Percentiles rank a stretch among this genome's conserved stretches.
Conservation (phyloP, 2,113 vertebrate genomes). For the Antechinus stuartii region DNA sequence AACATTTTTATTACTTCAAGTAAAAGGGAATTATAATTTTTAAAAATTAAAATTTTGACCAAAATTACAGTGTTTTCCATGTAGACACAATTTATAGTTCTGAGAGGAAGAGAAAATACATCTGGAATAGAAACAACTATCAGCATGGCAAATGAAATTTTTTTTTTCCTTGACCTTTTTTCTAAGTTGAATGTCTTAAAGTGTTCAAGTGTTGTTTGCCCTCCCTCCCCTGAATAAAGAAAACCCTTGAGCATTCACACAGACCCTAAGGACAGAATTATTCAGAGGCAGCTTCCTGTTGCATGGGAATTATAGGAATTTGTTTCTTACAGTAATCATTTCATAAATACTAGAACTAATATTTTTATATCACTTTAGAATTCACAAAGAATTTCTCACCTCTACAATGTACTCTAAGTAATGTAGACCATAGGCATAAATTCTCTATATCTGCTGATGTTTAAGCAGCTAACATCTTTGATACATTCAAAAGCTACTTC, state of each 20-base stretch:
- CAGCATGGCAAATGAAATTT: neutral
- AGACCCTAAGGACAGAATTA: slow-evolving; percentile 26
- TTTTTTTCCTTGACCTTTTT: neutral
- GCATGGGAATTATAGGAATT: neutral
- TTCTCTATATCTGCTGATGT: neutral
- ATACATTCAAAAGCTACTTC: rapidly evolving
- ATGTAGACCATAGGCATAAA: neutral
- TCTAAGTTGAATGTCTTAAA: neutral
- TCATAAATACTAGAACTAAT: neutral
- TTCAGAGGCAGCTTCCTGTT: slow-evolving; percentile 55
- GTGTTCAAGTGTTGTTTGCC: slow-evolving; percentile 52
- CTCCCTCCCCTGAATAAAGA: neutral
- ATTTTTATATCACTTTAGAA: neutral
- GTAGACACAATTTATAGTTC: neutral
- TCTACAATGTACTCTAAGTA: neutral
- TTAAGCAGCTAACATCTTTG: neutral
- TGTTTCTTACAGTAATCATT: neutral
- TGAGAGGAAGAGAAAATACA: neutral
- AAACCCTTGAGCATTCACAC: neutral
- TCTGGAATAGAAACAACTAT: neutral
- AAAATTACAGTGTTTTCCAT: neutral
- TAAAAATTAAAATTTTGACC: neutral
- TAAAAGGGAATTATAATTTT: neutral
- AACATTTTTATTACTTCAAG: neutral
- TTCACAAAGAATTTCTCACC: neutral